Evolutionary conservation across 1,140 invertebrate genomes (phyloP).

Genomic region (Macrostomum lignano): DNA sequence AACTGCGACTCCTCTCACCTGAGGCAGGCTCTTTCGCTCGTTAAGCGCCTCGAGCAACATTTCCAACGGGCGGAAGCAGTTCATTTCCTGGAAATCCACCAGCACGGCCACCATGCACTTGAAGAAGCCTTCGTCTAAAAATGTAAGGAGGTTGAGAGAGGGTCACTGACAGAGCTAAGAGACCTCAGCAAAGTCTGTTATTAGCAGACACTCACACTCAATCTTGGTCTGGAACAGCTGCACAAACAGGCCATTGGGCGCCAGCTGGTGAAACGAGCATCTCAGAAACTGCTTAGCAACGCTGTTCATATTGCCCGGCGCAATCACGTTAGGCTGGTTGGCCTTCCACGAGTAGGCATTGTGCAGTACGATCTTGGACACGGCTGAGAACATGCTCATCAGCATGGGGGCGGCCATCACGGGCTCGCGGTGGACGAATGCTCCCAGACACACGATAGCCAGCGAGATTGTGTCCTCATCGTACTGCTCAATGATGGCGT

Average conservation of each 20-base stretch:
- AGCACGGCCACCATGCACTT: conserved; percentile 65
- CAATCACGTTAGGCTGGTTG: conserved; percentile 13
- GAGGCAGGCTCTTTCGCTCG: conserved; percentile 57
- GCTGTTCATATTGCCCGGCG: conserved; percentile 33
- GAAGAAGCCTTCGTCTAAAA: conserved; percentile 45
- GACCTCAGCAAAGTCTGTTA: conserved; percentile 1
- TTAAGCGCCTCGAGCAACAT: conserved; percentile 63
- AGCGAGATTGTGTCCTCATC: conserved; percentile 81
- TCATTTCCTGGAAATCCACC: conserved; percentile 81
- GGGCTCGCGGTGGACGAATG: conserved; percentile 79
- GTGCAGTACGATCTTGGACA: conserved; percentile 41
- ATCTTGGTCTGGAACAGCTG: conserved; percentile 73
- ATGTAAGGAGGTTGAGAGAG: neutral
- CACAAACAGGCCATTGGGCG: conserved; percentile 72
- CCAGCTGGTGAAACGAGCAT: conserved; percentile 74
- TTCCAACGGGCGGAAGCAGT: conserved; percentile 66
- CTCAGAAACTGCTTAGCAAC: conserved; percentile 83
- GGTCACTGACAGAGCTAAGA: no score
- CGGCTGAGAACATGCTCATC: conserved; percentile 55
- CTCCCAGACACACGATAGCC: conserved; percentile 65
- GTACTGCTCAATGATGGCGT: conserved; percentile 55
- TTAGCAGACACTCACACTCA: conserved; percentile 33
- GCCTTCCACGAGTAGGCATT: conserved; percentile 5
- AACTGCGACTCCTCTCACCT: no score
- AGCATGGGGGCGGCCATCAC: conserved; percentile 60